phyloP scores from a whole-genome alignment of 2,888 invertebrate genomes.

The Brachyptera risi region DNA sequence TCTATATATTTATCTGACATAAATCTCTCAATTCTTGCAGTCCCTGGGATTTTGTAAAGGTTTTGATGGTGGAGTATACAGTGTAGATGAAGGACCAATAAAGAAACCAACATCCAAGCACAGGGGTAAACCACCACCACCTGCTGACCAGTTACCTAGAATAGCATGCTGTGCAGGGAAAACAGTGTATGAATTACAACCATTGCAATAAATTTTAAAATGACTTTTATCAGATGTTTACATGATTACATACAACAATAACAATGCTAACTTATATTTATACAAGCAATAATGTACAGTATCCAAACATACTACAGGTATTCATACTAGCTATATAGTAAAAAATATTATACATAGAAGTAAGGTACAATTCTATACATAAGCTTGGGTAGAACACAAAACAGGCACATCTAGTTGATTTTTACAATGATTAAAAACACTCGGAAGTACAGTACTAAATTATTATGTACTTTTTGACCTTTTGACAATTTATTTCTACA shows the following conservation, averaged over 20 bases:
- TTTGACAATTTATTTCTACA: too few relatives aligned
- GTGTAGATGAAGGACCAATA: conserved; percentile 53
- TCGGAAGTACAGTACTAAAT: too few relatives aligned
- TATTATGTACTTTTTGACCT: too few relatives aligned
- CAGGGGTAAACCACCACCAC: conserved; percentile 41
- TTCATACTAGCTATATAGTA: conserved; percentile 58
- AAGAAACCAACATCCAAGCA: conserved; percentile 41
- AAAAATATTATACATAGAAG: conserved; percentile 47
- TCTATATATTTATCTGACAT: not conserved
- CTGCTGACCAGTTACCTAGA: conserved; percentile 46
- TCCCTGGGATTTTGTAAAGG: conserved; percentile 53
- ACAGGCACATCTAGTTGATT: conserved; percentile 2
- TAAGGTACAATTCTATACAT: conserved; percentile 31
- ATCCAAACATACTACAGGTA: not conserved
- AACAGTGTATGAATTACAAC: conserved; percentile 53
- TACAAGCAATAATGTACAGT: not conserved
- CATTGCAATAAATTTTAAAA: conserved; percentile 5
- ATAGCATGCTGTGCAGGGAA: conserved; percentile 55
- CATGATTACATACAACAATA: conserved; percentile 30
- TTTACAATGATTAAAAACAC: too few relatives aligned
- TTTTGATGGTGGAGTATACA: conserved; percentile 54
- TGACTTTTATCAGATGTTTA: conserved; percentile 12
- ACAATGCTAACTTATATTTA: too few relatives aligned
- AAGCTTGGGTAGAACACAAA: conserved; percentile 5
- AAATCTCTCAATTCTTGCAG: conserved; percentile 44